Evolutionary conservation across 1,140 invertebrate genomes (phyloP).

Genomic region (Limonius californicus): DNA sequence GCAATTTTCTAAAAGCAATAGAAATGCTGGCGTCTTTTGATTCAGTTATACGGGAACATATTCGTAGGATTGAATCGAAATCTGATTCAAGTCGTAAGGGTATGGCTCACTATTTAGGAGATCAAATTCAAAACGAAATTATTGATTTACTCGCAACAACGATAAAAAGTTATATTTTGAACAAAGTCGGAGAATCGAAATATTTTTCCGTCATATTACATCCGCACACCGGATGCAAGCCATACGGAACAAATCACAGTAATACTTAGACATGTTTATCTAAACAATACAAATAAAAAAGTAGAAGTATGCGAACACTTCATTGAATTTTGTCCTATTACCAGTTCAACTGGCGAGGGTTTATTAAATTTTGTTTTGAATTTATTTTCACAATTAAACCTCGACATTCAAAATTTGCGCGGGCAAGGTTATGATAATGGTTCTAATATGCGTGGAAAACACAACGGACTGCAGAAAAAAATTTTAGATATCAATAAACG

Average conservation of each 20-base stretch:
- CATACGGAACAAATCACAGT: slow-evolving; percentile 4
- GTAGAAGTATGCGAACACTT: slow-evolving; percentile 27
- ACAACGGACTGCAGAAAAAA: slow-evolving; percentile 33
- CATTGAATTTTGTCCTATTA: slow-evolving; percentile 24
- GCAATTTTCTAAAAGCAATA: background rate
- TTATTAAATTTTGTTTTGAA: background rate
- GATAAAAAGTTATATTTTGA: slow-evolving; percentile 4
- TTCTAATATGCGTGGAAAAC: slow-evolving; percentile 39
- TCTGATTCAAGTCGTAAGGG: background rate
- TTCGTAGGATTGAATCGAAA: background rate
- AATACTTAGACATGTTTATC: background rate
- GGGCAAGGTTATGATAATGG: slow-evolving; percentile 46
- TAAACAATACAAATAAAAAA: slow-evolving; percentile 18
- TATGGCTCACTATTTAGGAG: slow-evolving; percentile 26
- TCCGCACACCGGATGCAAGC: background rate
- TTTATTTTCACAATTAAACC: slow-evolving; percentile 5
- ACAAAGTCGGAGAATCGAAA: slow-evolving; percentile 1
- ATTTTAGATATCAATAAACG: slow-evolving; percentile 26
- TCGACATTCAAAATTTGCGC: slow-evolving; percentile 9
- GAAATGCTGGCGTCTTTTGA: background rate
- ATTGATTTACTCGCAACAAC: background rate
- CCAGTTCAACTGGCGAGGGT: slow-evolving; percentile 17
- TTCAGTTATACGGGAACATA: background rate
- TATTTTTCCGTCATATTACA: slow-evolving; percentile 16
- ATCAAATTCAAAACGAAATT: slow-evolving; percentile 35